phyloP scores from a whole-genome alignment of 2,797 vertebrate species.

The Catharus ustulatus region DNA sequence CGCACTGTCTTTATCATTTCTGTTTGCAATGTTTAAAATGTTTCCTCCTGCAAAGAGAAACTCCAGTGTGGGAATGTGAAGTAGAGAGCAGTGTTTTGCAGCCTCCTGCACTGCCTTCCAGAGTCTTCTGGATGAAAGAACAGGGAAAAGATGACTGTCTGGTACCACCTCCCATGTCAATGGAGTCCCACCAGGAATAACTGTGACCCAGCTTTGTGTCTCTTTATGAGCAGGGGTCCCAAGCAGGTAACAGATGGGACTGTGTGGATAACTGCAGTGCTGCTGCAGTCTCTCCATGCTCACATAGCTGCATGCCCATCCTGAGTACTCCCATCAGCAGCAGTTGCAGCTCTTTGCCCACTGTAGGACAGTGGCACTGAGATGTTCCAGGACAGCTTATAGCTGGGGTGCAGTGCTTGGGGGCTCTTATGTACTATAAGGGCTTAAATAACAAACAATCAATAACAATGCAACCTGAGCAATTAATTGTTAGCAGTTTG shows the following conservation, averaged over 20 bases:
- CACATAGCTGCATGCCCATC: not conserved
- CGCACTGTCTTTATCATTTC: constrained; percentile 27
- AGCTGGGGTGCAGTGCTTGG: not conserved
- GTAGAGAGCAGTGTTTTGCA: constrained; percentile 34
- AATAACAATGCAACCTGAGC: not conserved
- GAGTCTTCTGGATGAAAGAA: constrained; percentile 36
- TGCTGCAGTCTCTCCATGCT: not conserved
- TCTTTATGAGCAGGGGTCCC: constrained; percentile 12
- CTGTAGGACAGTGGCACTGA: not conserved
- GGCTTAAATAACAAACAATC: not conserved
- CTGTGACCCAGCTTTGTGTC: constrained; percentile 1
- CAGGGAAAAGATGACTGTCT: not conserved
- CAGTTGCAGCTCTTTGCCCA: constrained; percentile 1
- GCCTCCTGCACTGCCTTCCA: constrained; percentile 38
- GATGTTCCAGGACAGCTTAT: not conserved
- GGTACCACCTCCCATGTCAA: not conserved
- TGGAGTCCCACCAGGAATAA: not conserved
- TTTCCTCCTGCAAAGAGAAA: constrained; percentile 49
- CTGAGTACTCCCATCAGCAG: not conserved
- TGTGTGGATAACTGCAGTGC: not conserved
- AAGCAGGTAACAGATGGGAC: constrained; percentile 6
- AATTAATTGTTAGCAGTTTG: not conserved
- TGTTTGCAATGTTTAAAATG: constrained; percentile 55
- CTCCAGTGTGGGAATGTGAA: constrained; percentile 30
- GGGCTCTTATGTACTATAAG: not conserved